A percentile compares a stretch with the other conserved stretches of the same genome.
Conservation (phyloP, 2,888 invertebrate species). For the Panopea generosa region DNA sequence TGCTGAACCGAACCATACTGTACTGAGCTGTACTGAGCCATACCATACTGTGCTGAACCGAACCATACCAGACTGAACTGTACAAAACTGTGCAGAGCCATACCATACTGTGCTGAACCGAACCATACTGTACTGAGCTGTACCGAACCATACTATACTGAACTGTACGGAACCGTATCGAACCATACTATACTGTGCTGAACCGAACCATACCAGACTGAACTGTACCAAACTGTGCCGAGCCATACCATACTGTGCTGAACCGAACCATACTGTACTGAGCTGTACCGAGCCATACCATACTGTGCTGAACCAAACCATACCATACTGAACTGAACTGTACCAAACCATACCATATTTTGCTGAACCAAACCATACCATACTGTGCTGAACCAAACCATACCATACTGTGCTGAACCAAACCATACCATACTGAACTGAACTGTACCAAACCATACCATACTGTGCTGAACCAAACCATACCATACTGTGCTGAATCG, state of each 20-base stretch:
- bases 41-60: background rate
- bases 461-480: background rate
- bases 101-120: conserved; percentile 6
- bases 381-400: too few species aligned
- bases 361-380: too few species aligned
- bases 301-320: too few species aligned
- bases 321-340: too few species aligned
- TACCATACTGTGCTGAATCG: too few species aligned
- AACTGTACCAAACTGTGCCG: background rate
- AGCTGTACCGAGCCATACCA: too few species aligned
- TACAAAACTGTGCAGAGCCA: background rate
- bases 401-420: too few species aligned
- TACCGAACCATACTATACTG: background rate
- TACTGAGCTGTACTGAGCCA: background rate
- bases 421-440: too few species aligned
- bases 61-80: conserved; percentile 2
- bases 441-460: background rate
- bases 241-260: background rate
- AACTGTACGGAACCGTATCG: background rate
- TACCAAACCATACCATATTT: too few species aligned
- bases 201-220: background rate
- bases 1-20: background rate
- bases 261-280: background rate
- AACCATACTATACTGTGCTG: background rate
- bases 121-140: background rate